Evolutionary conservation across 2,888 invertebrate genomes (phyloP).

Genomic region (Leptothorax acervorum): DNA sequence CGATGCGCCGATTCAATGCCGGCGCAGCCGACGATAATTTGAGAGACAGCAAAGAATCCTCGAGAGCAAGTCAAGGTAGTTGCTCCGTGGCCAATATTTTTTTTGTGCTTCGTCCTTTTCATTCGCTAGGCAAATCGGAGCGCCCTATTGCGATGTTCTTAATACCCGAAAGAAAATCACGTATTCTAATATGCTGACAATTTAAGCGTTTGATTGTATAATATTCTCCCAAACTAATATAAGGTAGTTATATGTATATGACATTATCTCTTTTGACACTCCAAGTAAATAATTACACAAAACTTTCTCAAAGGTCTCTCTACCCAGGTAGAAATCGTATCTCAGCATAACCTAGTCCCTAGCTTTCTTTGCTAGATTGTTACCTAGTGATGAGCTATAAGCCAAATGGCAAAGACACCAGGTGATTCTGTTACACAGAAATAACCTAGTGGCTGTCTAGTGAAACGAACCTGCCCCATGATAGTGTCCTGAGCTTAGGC

Average conservation of each 20-base stretch:
- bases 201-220: neutral
- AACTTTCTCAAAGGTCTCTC: neutral
- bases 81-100: constrained; percentile 28
- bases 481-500: too few relatives aligned
- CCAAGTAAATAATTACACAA: neutral
- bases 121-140: constrained; percentile 14
- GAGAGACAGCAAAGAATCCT: constrained; percentile 60
- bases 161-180: neutral
- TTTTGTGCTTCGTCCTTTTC: constrained; percentile 45
- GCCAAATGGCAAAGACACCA: too few relatives aligned
- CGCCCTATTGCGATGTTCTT: neutral
- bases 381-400: too few relatives aligned
- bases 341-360: too few relatives aligned
- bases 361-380: too few relatives aligned
- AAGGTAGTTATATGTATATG: neutral
- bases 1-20: constrained; percentile 65
- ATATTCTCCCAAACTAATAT: neutral
- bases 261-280: neutral
- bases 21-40: constrained; percentile 57
- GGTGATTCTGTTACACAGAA: too few relatives aligned
- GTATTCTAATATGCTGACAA: neutral
- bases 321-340: too few relatives aligned
- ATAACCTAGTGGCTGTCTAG: too few relatives aligned
- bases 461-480: too few relatives aligned
- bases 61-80: constrained; percentile 32